Base-by-base conservation (phyloP, 2,113 vertebrate genomes). In the Rousettus leschenaultii region DNA sequence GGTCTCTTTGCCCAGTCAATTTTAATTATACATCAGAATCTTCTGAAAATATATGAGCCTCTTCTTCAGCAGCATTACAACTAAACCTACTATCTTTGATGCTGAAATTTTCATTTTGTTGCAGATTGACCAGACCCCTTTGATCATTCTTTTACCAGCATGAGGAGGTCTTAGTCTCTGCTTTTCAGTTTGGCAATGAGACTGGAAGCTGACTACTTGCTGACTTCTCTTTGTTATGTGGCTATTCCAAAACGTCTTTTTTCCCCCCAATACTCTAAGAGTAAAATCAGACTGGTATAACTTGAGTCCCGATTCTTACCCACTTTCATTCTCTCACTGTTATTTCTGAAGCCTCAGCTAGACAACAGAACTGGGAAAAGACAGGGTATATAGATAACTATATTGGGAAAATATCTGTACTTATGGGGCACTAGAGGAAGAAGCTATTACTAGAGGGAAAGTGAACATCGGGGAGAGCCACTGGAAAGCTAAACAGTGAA, bases 301-400 rank as follows among this genome's bases (percentile, higher is more conserved):
- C 28, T 70, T 28, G 63, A 63, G 21, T 73, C 40, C 14, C 7
- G 7, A 3, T 68, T 95, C 57, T 66, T 21, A 86, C 5, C n/a
- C 22, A 43, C 21, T 68, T 63, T 73, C 43, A 51, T 38, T 33
- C 30, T 89, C 30, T 51, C 10, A 6, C 38, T 79, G 0, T 78
- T 89, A 57, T 66, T 91, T 96, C 66, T 38, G n/a, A 97, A 85
- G 61, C 4, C 19, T 88, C 94, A 26, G 45, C 63, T 95, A 86
- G 33, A 66, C 19, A 33, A 74, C 16, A 87, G 59, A 83, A 57
- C 59, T 92, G 16, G 59, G 33, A 26, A 26, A 82, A 73, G 38
- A 5, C 13, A 74, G 28, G 19, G 48, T 51, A 12, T 59, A 24
- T 79, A 28, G 38, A 61, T 24, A 73, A 2, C 15, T 40, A 0